A percentile compares a stretch with the other conserved stretches of the same genome.
phyloP scores from a whole-genome alignment of 2,113 vertebrate genomes.

The Aldabrachelys gigantea region DNA sequence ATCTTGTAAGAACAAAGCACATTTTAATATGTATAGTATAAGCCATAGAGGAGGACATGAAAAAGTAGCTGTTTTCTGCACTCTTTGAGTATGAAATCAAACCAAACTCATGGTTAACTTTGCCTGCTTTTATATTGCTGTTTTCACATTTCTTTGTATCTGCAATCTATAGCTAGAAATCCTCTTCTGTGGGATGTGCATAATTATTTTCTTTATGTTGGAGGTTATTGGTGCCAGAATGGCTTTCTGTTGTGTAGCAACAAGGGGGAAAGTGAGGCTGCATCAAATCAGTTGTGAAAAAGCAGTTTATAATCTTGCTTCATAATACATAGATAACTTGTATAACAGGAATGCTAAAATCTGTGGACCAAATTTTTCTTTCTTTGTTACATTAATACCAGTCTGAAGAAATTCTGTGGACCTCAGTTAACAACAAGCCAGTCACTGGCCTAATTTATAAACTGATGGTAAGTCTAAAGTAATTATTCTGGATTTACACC shows the following conservation, averaged over 20 bases:
- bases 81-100: background rate
- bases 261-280: background rate
- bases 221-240: background rate
- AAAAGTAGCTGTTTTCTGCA: background rate
- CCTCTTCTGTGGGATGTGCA: constrained; percentile 70
- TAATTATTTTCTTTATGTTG: constrained; percentile 52
- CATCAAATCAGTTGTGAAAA: background rate
- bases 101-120: background rate
- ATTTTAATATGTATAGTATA: background rate
- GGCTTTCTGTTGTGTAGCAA: background rate
- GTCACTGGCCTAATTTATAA: constrained; percentile 41
- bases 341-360: background rate
- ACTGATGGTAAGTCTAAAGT: constrained; percentile 42
- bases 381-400: constrained; percentile 52
- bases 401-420: background rate
- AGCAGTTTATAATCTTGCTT: background rate
- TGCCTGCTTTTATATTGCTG: background rate
- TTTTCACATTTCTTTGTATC: constrained; percentile 43
- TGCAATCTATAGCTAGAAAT: constrained; percentile 68
- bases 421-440: constrained; percentile 21
- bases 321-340: accelerated
- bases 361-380: constrained; percentile 28
- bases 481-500: constrained; percentile 36
- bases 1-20: background rate
- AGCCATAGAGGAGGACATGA: background rate